Evolutionary conservation across 2,797 vertebrate species (phyloP).

Genomic region (Pseudomugil tenellus): DNA sequence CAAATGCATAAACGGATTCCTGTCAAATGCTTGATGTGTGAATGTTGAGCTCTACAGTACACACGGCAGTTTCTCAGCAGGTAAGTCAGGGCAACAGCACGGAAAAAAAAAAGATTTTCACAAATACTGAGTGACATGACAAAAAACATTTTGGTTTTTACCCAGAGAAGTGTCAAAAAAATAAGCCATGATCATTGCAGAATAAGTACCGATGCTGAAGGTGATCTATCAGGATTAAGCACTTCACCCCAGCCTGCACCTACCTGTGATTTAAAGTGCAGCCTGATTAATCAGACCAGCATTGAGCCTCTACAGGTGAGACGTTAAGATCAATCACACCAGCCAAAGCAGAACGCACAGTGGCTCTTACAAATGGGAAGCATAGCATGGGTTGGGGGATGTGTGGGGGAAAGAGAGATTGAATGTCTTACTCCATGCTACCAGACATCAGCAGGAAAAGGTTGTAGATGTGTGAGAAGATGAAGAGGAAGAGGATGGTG

Average conservation of each 20-base stretch:
- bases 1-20: constrained; percentile 74
- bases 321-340: constrained; percentile 67
- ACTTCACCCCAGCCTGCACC: constrained; percentile 15
- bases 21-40: constrained; percentile 67
- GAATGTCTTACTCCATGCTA: constrained; percentile 89
- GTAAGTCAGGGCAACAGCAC: constrained; percentile 20
- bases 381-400: constrained; percentile 27
- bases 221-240: constrained; percentile 67
- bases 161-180: constrained; percentile 34
- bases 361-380: constrained; percentile 60
- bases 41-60: constrained; percentile 50
- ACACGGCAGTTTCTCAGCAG: constrained; percentile 37
- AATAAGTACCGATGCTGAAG: constrained; percentile 44
- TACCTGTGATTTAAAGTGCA: constrained; percentile 60
- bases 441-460: constrained; percentile 92
- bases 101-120: not conserved
- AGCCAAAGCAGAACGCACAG: constrained; percentile 47
- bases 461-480: constrained; percentile 98
- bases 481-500: constrained; percentile 96
- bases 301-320: constrained; percentile 57
- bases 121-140: constrained; percentile 1
- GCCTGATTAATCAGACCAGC: constrained; percentile 63
- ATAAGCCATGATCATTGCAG: constrained; percentile 51
- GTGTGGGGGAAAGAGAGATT: constrained; percentile 20
- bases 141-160: constrained; percentile 28